A percentile compares a stretch with the other conserved stretches of the same genome.
Conservation (phyloP, 2,888 invertebrate genomes). For the Drosophila eohydei region DNA sequence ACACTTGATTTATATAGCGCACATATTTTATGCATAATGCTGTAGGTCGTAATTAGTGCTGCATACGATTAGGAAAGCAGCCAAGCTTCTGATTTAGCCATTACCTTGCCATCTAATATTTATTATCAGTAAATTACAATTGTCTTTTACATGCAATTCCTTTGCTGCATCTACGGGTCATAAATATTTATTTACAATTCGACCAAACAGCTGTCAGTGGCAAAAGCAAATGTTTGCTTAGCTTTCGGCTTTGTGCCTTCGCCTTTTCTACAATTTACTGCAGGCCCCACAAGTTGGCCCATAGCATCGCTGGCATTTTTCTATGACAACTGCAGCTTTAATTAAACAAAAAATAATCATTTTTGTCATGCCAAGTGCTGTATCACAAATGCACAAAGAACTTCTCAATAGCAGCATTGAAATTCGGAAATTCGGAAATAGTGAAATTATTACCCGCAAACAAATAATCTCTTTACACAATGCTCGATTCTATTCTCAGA, state of each 20-base stretch:
- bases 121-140: constrained; percentile 80
- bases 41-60: constrained; percentile 66
- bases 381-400: constrained; percentile 28
- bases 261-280: constrained; percentile 35
- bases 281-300: constrained; percentile 39
- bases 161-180: constrained; percentile 49
- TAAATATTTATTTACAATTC: constrained; percentile 78
- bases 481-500: not conserved
- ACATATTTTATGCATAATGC: constrained; percentile 78
- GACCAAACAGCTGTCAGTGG: constrained; percentile 70
- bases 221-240: constrained; percentile 65
- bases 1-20: constrained; percentile 69
- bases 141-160: constrained; percentile 72
- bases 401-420: constrained; percentile 28
- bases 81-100: constrained; percentile 50
- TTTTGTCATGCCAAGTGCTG: constrained; percentile 23
- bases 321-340: constrained; percentile 76
- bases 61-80: constrained; percentile 46
- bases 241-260: constrained; percentile 50
- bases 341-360: constrained; percentile 67
- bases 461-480: constrained; percentile 1
- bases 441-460: constrained; percentile 18
- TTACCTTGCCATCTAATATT: constrained; percentile 68
- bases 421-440: constrained; percentile 6
- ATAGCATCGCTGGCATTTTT: constrained; percentile 61